Evolutionary conservation across 2,797 vertebrate genomes (phyloP), one percentile per base, ranked within the genome.

Genomic region (Tokudaia tokunoshimensis): DNA sequence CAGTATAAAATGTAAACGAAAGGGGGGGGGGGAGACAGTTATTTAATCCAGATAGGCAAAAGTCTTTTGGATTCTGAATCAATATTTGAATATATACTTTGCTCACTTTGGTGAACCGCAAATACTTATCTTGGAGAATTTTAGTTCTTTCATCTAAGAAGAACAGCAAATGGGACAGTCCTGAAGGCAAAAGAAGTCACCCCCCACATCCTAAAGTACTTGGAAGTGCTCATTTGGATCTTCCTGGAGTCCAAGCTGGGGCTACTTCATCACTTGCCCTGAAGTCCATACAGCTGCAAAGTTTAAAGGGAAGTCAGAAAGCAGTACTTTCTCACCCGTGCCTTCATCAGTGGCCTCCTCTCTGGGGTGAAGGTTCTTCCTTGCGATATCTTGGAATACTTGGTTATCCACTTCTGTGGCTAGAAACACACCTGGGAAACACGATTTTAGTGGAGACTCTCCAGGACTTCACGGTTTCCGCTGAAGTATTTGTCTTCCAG

Each of bases 221-320:
- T 52, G 94, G 85, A 91, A 86, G 76, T 88, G 94, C 88, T 95
- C 90, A 29, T 76, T 81, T 20, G 22, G 24, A 37, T 50, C 70
- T 29, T 86, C 47, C 20, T 8, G 72, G 8, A 57, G 65, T 61
- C 57, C 5, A 2, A 5, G 67, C 85, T 4, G 17, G 50, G 17
- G 90, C 31, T 19, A 41, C 82, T 89, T 89, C 86, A 31, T 24
- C 4, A 37, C 29, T 84, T 47, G 90, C 50, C 88, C n/a, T 2
- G 63, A 91, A 91, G 93, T 94, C 65, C 89, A 89, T 22, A 82
- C 70, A 75, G 82, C 70, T 22, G 75, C 76, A 52, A 94, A 95
- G 83, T 95, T 94, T 47, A 15, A 75, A 97, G 70, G 4, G 92
- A 67, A 81, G 8, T 4, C 22, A 26, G n/a, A 24, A 81, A 91